phyloP scores from a whole-genome alignment of 2,888 invertebrate genomes.

The Stratiomys singularior region DNA sequence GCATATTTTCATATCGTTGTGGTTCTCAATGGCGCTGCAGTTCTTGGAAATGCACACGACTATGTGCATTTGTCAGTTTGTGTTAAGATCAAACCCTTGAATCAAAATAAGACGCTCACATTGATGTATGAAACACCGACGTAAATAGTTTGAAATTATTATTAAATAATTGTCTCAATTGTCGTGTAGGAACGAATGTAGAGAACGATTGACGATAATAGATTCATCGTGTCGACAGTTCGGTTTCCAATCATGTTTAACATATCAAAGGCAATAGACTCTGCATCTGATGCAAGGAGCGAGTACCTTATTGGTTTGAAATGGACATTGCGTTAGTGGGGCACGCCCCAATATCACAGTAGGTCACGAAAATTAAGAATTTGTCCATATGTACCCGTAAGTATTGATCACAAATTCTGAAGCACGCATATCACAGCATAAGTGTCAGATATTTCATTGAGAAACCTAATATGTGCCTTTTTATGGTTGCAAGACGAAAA shows the following conservation, averaged over 20 bases:
- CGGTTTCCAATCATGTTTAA: too few relatives aligned
- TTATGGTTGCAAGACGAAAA: neutral
- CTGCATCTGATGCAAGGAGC: too few relatives aligned
- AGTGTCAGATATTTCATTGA: conserved; percentile 2
- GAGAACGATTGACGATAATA: conserved; percentile 17
- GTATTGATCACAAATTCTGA: neutral
- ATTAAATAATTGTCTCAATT: too few relatives aligned
- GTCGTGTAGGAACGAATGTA: neutral
- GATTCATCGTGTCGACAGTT: neutral
- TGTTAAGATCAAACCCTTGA: neutral
- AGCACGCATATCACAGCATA: neutral
- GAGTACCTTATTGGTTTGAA: too few relatives aligned
- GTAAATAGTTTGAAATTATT: too few relatives aligned
- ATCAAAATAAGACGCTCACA: neutral
- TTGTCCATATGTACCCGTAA: neutral
- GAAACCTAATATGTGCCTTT: neutral
- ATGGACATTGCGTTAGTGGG: neutral
- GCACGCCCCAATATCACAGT: neutral
- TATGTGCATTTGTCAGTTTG: neutral
- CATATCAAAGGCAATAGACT: too few relatives aligned
- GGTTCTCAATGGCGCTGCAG: too few relatives aligned
- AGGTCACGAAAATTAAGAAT: conserved; percentile 20
- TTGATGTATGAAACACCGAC: neutral
- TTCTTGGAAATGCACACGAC: too few relatives aligned
- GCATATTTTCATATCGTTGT: too few relatives aligned